Percentiles rank a stretch among this genome's conserved stretches.
These are phyloP conservation scores for Charina bottae DNA, from an alignment of 2,113 vertebrate species.

Conservation along the genomic window DNA sequence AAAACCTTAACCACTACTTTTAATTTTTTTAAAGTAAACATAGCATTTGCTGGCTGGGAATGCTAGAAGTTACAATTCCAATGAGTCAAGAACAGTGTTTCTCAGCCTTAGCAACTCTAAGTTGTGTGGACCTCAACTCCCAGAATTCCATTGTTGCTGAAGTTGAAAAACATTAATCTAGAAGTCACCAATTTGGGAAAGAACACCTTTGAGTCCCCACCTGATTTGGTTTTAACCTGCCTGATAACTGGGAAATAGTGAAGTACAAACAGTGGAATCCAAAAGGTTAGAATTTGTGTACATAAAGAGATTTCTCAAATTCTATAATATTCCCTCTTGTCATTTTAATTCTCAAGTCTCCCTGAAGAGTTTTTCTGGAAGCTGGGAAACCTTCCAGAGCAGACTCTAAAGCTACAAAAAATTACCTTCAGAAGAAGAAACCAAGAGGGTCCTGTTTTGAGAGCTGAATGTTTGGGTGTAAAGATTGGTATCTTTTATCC, in stretches of 20 bases:
- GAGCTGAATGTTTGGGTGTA: not conserved
- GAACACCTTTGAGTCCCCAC: too few species aligned
- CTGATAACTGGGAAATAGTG: not conserved
- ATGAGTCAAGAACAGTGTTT: not conserved
- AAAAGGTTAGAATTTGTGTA: not conserved
- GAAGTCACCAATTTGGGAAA: not conserved
- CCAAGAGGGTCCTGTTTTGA: not conserved
- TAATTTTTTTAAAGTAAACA: not conserved
- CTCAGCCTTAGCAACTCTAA: not conserved
- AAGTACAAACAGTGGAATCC: not conserved
- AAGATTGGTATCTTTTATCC: not conserved
- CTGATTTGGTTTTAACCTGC: not conserved
- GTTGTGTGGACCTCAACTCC: not conserved
- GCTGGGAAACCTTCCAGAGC: not conserved
- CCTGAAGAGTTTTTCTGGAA: not conserved
- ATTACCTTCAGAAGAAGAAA: not conserved
- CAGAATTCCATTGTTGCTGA: not conserved
- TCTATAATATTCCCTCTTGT: not conserved
- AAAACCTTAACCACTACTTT: not conserved
- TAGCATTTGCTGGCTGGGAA: not conserved
- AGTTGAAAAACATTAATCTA: not conserved
- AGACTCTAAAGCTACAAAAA: not conserved
- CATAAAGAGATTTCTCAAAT: not conserved
- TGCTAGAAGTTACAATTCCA: not conserved
- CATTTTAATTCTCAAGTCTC: not conserved